Evolutionary conservation across 2,113 vertebrate genomes (phyloP).

Genomic region (Balaeniceps rex): DNA sequence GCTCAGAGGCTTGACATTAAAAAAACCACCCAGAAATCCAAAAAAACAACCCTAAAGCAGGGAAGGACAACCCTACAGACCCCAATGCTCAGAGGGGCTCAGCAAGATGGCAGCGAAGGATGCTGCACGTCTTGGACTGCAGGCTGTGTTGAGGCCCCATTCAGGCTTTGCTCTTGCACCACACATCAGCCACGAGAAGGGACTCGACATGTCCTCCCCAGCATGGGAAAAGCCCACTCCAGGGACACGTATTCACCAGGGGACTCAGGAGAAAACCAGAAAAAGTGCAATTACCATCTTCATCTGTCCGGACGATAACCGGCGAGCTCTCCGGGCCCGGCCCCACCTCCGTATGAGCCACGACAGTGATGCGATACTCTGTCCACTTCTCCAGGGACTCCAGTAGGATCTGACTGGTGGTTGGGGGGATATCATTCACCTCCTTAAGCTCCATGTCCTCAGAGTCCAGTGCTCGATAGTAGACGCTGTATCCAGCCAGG

Average conservation of each 20-base stretch:
- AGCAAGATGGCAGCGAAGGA: background rate
- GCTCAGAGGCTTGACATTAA: background rate
- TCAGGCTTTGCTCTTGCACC: no score
- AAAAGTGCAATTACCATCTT: constrained; percentile 83
- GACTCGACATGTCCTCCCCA: rapidly evolving
- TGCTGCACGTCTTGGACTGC: rapidly evolving
- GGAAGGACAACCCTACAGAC: background rate
- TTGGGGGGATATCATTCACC: constrained; percentile 83
- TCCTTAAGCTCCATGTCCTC: constrained; percentile 80
- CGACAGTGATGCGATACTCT: constrained; percentile 87
- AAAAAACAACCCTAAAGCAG: background rate
- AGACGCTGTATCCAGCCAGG: constrained; percentile 93
- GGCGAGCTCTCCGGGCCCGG: constrained; percentile 92
- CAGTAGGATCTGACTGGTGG: constrained; percentile 83
- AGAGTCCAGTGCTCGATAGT: constrained; percentile 86
- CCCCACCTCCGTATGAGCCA: constrained; percentile 88
- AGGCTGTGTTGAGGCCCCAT: rapidly evolving
- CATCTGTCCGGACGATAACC: constrained; percentile 89
- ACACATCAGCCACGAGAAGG: rapidly evolving
- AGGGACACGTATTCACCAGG: background rate
- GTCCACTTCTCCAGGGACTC: constrained; percentile 98
- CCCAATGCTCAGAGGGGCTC: rapidly evolving
- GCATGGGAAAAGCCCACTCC: background rate
- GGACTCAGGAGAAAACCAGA: background rate
- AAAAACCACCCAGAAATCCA: rapidly evolving